phyloP scores from a whole-genome alignment of 2,113 vertebrate species.

The Sinocyclocheilus anshuiensis region DNA sequence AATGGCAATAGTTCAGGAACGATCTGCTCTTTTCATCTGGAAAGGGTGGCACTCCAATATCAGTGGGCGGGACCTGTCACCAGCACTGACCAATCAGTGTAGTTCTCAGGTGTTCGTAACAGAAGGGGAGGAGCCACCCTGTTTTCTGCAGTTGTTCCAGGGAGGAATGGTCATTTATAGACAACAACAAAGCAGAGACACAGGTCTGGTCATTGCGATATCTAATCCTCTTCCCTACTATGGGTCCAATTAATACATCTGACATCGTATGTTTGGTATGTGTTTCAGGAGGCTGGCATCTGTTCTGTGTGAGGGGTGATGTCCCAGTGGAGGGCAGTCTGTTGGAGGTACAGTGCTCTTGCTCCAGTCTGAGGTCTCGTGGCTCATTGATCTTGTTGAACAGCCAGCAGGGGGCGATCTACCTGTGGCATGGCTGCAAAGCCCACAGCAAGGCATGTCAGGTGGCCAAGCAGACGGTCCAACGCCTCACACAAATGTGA shows the following conservation, averaged over 20 bases:
- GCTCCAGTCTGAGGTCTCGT: slow-evolving; percentile 75
- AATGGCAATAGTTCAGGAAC: not conserved
- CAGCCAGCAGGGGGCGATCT: not conserved
- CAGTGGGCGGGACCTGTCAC: slow-evolving; percentile 66
- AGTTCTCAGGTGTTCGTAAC: slow-evolving; percentile 70
- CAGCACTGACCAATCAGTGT: slow-evolving; percentile 63
- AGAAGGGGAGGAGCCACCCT: slow-evolving; percentile 77
- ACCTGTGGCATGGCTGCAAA: no score
- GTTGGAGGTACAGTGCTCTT: slow-evolving; percentile 72
- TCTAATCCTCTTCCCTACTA: not conserved
- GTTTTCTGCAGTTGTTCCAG: slow-evolving; percentile 80
- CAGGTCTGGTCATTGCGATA: slow-evolving; percentile 60
- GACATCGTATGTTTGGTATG: not conserved
- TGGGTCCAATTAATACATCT: not conserved
- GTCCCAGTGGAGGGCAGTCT: slow-evolving; percentile 73
- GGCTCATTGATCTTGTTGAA: slow-evolving; percentile 71
- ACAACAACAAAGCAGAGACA: slow-evolving; percentile 50
- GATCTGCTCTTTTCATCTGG: no score
- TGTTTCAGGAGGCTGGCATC: slow-evolving; percentile 63
- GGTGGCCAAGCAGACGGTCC: no score
- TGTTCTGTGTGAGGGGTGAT: slow-evolving; percentile 77
- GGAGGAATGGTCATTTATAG: slow-evolving; percentile 75
- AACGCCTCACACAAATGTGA: no score
- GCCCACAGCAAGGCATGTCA: no score
- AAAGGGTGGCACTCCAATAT: slow-evolving; percentile 51